Base-by-base conservation (phyloP, 2,797 vertebrate genomes). In the Lacerta viridis region DNA sequence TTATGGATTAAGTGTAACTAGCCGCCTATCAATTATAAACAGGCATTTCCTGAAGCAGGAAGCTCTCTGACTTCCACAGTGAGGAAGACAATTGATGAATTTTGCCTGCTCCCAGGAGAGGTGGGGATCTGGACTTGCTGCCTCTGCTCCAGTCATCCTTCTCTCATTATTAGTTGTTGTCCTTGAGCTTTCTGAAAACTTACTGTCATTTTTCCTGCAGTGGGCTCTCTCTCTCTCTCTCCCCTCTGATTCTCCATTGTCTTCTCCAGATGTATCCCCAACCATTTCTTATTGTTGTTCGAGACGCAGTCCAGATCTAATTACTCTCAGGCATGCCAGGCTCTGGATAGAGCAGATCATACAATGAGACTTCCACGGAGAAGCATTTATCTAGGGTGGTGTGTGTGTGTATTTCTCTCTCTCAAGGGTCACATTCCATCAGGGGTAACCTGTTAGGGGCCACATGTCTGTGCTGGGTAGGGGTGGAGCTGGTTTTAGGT, bases 21-120 rank as follows among this genome's bases (percentile, higher is more conserved):
- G 74, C n/a, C 23, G 43, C 74, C 46, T 84, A 33, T 83, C 59
- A 46, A 83, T 76, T 66, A 79, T 69, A 83, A 78, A 33, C 7
- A 78, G 41, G 41, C 9, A 23, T 66, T 88, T 83, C 36, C 43
- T 69, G 64, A 88, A 55, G 25, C 29, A 10, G 64, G 20, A 88
- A 68, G 10, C 13, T 11, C 25, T 61, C 43, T 88, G 46, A 18
- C 74, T 78, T 77, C 27, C 41, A 15, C 15, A 9, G 25, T 39
- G 7, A 39, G 72, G 71, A 66, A 17, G 33, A 88, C 15, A 50
- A 7, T n/a, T 41, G 6, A 84, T 33, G 64, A 61, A 39, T 59
- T 46, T 83, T 46, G 41, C 43, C 10, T 55, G 27, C 61, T 75
- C 39, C 46, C 20, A 5, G 6, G 17, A 74, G 55, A 20, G 33